Percentiles rank a stretch among this genome's conserved stretches.
Conservation (phyloP, 2,888 invertebrate genomes). For the Molanna angustata region DNA sequence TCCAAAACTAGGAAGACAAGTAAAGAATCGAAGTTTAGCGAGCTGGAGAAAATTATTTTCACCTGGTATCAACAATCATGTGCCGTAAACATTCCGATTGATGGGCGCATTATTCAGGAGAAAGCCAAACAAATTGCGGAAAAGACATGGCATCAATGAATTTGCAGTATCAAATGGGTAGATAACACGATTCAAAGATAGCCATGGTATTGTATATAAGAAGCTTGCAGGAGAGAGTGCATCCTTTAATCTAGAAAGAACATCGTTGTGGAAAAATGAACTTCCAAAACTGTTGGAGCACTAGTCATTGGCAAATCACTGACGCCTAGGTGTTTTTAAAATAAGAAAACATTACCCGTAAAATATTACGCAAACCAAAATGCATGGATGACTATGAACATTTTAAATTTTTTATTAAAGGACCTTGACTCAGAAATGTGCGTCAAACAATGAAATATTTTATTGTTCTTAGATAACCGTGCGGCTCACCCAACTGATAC, state of each 20-base stretch:
- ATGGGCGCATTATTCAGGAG: too few relatives aligned
- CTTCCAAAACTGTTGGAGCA: constrained; percentile 18
- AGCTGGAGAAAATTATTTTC: too few relatives aligned
- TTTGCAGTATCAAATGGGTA: too few relatives aligned
- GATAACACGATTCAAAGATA: constrained; percentile 9
- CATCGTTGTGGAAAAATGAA: constrained; percentile 14
- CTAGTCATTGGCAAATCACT: constrained; percentile 16
- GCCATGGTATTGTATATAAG: constrained; percentile 12
- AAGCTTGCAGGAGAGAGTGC: constrained; percentile 8
- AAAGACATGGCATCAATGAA: too few relatives aligned
- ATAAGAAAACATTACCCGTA: constrained; percentile 9
- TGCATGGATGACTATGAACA: constrained; percentile 8
- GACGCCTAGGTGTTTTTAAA: constrained; percentile 13
- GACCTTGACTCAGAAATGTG: constrained; percentile 7
- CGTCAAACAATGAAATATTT: constrained; percentile 5
- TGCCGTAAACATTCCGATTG: too few relatives aligned
- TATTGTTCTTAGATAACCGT: constrained; percentile 8
- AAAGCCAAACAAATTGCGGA: too few relatives aligned
- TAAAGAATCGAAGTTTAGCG: too few relatives aligned
- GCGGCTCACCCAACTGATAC: constrained; percentile 13
- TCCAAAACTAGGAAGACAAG: too few relatives aligned
- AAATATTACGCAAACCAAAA: constrained; percentile 12
- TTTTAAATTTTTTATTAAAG: constrained; percentile 7
- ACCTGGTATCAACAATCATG: too few relatives aligned
- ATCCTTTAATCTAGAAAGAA: constrained; percentile 10